Percentiles rank a stretch among this genome's conserved stretches.
These are phyloP conservation scores for Pterophyllum scalare DNA, from an alignment of 2,113 vertebrate genomes.

Conservation along the genomic window DNA sequence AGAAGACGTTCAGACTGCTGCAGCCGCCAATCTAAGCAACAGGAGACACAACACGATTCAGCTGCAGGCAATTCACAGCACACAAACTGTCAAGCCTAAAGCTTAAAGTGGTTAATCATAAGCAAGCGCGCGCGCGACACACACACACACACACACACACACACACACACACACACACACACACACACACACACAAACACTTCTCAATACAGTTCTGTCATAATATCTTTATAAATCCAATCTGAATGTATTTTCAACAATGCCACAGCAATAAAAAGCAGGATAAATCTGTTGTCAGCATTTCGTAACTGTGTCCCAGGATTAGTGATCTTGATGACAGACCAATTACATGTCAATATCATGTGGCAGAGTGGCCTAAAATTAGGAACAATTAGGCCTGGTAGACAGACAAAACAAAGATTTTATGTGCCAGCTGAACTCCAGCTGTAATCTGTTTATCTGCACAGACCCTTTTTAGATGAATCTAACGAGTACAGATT, in stretches of 20 bases:
- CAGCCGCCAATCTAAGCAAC: slow-evolving; percentile 91
- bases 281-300: not conserved
- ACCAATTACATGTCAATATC: slow-evolving; percentile 47
- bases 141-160: too few relatives aligned
- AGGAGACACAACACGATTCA: not conserved
- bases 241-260: not conserved
- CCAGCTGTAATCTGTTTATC: slow-evolving; percentile 55
- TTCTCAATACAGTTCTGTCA: not conserved
- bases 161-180: not conserved
- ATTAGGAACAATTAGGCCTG: slow-evolving; percentile 68
- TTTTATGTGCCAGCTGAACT: slow-evolving; percentile 26
- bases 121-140: not conserved
- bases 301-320: slow-evolving; percentile 33
- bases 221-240: not conserved
- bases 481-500: not conserved
- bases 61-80: not conserved
- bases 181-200: not conserved
- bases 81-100: not conserved
- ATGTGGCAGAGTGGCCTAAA: slow-evolving; percentile 55
- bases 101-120: not conserved
- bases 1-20: slow-evolving; percentile 93
- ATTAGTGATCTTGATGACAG: slow-evolving; percentile 32
- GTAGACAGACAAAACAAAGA: slow-evolving; percentile 37
- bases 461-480: slow-evolving; percentile 9
- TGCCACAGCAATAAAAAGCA: not conserved